These are phyloP conservation scores for Malurus alboscapulatus DNA, from an alignment of 2,113 vertebrate genomes.

Conservation along the genomic window DNA sequence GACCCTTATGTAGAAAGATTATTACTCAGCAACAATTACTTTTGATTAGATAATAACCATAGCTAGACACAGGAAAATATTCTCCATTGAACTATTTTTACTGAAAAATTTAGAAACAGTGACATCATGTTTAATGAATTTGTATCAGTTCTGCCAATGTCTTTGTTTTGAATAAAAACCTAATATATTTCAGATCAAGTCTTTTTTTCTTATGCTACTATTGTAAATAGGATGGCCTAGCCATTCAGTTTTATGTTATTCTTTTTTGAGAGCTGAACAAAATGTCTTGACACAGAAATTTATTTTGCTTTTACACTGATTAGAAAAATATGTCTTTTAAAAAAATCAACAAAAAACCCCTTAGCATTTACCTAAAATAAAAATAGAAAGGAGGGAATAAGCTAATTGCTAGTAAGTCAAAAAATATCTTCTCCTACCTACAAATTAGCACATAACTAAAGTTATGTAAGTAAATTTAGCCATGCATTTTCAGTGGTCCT, in stretches of 20 bases:
- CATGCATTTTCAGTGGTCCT: neutral
- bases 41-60: neutral
- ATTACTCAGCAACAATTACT: neutral
- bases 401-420: neutral
- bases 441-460: neutral
- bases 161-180: neutral
- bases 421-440: neutral
- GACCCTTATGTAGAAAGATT: neutral
- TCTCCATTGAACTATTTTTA: neutral
- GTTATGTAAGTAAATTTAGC: neutral
- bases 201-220: neutral
- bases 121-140: neutral
- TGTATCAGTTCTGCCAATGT: neutral
- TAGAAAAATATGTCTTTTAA: neutral
- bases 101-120: neutral
- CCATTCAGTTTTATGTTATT: neutral
- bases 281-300: neutral
- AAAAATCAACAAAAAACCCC: neutral
- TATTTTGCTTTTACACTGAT: neutral
- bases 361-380: neutral
- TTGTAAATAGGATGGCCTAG: neutral
- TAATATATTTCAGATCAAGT: neutral
- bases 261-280: neutral
- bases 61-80: neutral
- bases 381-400: neutral